Evolutionary conservation across 1,140 invertebrate species (phyloP), one percentile per base, ranked within the genome.

Genomic region (Caenorhabditis remanei): DNA sequence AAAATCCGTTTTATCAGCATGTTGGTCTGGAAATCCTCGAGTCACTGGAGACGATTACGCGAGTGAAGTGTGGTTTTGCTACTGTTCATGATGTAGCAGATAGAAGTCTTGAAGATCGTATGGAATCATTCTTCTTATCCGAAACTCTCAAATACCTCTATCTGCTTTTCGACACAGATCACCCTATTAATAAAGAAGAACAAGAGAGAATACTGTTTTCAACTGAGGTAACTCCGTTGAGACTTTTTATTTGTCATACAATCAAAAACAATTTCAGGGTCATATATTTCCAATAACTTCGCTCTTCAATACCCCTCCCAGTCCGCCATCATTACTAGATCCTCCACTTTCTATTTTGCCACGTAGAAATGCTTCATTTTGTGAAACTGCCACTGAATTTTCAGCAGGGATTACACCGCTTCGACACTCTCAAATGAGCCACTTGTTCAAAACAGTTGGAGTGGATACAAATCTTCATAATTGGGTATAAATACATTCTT

Each of bases 141-240:
- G 98, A 99, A 94, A 99, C 98, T 1, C 97, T 97, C 21, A 99
- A 99, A 94, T 99, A 99, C 93, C 93, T 99, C 0, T 99, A 98
- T 94, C 91, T 95, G 92, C 91, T 95, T 40, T 95, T 96, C 93
- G 95, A 96, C 91, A 93, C 93, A 85, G 94, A 95, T 65, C 95
- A 95, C 92, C 94, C 94, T 83, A 89, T 95, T 1, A 95, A 96
- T 92, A 93, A 93, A 83, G n/a, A 79, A 50, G 91, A 95, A 55
- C 93, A 94, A 56, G 93, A 93, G 32, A 91, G 93, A 32, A 95
- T 94, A 90, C 87, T 95, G 14, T 95, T 95, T 90, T 95, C 94
- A 8, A 96, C 95, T 9, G 95, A 96, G 92, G 95, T 95, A 4
- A 7, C 9, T 7, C 19, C 19, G 2, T 19, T 43, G 40, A n/a